A percentile compares a stretch with the other conserved stretches of the same genome.
Conservation (phyloP, 2,113 vertebrate species). For the Callaeas wilsoni region DNA sequence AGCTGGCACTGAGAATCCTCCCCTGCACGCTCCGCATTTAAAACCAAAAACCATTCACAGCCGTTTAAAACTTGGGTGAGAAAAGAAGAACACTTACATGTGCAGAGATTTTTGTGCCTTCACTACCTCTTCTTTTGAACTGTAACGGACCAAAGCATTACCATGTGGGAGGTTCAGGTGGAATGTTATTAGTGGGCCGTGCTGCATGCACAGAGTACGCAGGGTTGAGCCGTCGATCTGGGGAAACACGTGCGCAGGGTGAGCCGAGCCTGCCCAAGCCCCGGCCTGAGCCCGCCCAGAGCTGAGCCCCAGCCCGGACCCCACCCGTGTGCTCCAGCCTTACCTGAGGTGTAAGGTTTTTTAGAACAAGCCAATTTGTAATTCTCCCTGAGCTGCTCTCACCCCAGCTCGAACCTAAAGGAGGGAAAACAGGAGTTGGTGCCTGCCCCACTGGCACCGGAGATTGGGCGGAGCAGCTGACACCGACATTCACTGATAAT, state of each 20-base stretch:
- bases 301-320: not conserved
- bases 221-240: constrained; percentile 98
- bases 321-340: not conserved
- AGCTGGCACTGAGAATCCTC: not conserved
- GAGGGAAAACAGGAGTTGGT: not conserved
- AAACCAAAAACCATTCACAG: rapidly evolving
- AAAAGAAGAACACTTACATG: constrained; percentile 81
- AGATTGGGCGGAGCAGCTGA: not conserved
- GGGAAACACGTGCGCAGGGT: rapidly evolving
- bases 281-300: not conserved
- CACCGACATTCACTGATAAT: not conserved
- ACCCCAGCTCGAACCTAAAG: constrained; percentile 91
- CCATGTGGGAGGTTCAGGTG: constrained; percentile 99
- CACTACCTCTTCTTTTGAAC: constrained; percentile 97
- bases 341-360: constrained; percentile 99
- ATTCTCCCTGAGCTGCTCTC: constrained; percentile 99
- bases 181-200: constrained; percentile 99
- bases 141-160: constrained; percentile 97
- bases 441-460: not conserved
- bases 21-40: not conserved
- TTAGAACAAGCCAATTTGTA: constrained; percentile 97
- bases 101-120: constrained; percentile 99
- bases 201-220: constrained; percentile 99
- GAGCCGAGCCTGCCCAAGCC: not conserved
- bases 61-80: rapidly evolving